Evolutionary conservation across 2,113 vertebrate genomes (phyloP), one percentile per base, ranked within the genome.

Genomic region (Podarcis raffonei): DNA sequence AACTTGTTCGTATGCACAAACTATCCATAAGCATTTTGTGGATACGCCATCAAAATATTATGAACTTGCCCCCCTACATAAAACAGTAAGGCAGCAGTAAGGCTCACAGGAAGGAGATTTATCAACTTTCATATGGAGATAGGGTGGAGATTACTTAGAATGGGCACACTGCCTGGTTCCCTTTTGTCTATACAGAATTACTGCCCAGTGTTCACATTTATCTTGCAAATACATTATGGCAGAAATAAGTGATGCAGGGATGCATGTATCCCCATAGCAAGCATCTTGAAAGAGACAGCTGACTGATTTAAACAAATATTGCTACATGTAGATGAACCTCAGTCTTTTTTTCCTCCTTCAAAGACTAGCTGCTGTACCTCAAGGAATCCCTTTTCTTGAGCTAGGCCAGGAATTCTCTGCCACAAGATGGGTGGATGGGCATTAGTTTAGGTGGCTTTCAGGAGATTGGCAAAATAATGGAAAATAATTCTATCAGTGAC

Each of bases 301-400:
- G 65, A 18, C 39, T 80, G 37, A 80, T 80, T 80, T 32, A 71
- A 80, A 87, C 69, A 53, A 79, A 87, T 69, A 20, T 27, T 80
- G 65, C 30, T 32, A 35, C 66, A 87, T 30, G 42, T 59, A 87
- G 42, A 87, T 87, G 48, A 87, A 86, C 30, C 62, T 68, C 48
- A 53, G 32, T 20, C 42, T 53, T 27, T 35, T 69, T 53, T 81
- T 71, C 57, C 48, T 3, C 39, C 42, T 87, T 87, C 22, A 81
- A 30, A 80, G 48, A 57, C n/a, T 20, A 3, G 76, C 3, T 9
- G 27, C 27, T 77, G 53, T 5, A 59, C n/a, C 42, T 87, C 66
- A 87, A 79, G 77, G 13, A 57, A 87, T 80, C 69, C 25, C 62
- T 62, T 87, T 87, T 87, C 32, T 74, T 87, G 68, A 74, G 32